Conservation (phyloP, 2,888 invertebrate species). For the Anodontia alba region DNA sequence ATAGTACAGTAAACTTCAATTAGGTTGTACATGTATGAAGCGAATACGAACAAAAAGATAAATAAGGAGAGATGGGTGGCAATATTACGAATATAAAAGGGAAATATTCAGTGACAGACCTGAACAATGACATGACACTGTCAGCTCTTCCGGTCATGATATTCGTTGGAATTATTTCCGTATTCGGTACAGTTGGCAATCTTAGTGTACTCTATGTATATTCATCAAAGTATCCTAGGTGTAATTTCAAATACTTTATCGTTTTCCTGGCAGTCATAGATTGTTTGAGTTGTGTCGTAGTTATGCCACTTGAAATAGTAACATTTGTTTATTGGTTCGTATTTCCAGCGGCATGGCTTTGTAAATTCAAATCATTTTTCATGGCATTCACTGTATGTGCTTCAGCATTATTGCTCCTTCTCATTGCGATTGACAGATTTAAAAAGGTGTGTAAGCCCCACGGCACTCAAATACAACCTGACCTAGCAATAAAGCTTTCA, state of each 20-base stretch:
- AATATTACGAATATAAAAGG: no score
- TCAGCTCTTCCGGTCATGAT: conserved; percentile 33
- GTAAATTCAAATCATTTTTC: conserved; percentile 53
- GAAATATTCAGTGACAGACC: not conserved
- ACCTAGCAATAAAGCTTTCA: conserved; percentile 43
- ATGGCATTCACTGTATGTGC: conserved; percentile 51
- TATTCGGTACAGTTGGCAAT: conserved; percentile 48
- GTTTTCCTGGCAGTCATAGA: conserved; percentile 51
- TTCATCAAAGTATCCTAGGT: conserved; percentile 48
- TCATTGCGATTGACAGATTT: conserved; percentile 56
- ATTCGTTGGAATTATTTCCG: conserved; percentile 43
- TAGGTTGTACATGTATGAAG: no score
- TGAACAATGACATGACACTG: conserved; percentile 11
- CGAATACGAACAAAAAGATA: no score
- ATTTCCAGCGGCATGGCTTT: conserved; percentile 42
- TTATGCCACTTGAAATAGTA: conserved; percentile 59
- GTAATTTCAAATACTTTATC: conserved; percentile 61
- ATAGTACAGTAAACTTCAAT: no score
- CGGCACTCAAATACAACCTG: conserved; percentile 46
- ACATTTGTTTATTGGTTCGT: conserved; percentile 53
- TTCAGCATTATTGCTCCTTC: conserved; percentile 40
- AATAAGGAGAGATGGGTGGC: no score
- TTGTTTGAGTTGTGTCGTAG: conserved; percentile 41
- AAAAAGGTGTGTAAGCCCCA: conserved; percentile 56
- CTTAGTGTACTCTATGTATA: conserved; percentile 51